Evolutionary conservation across 2,113 vertebrate genomes (phyloP).

Genomic region (Pygoscelis adeliae): DNA sequence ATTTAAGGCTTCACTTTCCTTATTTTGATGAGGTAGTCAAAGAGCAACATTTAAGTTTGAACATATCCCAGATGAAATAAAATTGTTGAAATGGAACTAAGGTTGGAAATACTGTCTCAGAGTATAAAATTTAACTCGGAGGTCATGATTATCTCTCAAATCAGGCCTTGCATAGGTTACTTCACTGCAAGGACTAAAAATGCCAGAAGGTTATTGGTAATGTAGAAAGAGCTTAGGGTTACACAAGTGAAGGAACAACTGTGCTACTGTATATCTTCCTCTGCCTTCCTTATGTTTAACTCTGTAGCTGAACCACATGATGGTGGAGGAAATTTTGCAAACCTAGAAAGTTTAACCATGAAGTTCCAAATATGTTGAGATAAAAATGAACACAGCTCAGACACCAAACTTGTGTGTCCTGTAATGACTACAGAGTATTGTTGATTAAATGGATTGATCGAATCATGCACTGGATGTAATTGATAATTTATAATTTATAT

Average conservation of each 20-base stretch:
- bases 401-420: neutral
- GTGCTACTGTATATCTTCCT: neutral
- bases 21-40: conserved; percentile 39
- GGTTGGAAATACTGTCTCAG: neutral
- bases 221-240: neutral
- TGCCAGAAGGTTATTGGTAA: neutral
- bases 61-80: neutral
- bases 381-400: neutral
- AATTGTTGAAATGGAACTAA: neutral
- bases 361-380: neutral
- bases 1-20: conserved; percentile 40
- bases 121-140: neutral
- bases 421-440: neutral
- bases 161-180: neutral
- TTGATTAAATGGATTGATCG: neutral
- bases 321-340: neutral
- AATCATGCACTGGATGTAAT: neutral
- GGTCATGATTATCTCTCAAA: neutral
- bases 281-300: neutral
- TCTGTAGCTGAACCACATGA: neutral
- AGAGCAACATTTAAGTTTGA: conserved; percentile 10
- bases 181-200: neutral
- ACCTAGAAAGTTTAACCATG: neutral
- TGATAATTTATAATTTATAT: neutral
- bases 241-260: neutral